These are phyloP conservation scores for Bombus waltoni DNA, from an alignment of 1,140 invertebrate species.

Conservation along the genomic window DNA sequence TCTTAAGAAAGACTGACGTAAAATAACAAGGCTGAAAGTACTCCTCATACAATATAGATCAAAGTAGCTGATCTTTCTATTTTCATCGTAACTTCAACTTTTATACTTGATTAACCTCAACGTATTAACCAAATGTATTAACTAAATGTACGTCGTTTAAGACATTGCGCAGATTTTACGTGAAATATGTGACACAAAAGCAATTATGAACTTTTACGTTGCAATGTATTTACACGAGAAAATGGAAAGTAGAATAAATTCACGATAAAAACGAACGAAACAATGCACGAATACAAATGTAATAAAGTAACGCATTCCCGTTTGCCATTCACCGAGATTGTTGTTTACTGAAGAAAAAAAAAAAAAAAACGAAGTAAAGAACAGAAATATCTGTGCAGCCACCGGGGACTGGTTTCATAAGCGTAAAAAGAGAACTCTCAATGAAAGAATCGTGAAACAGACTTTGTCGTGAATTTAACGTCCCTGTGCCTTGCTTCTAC, in stretches of 20 bases:
- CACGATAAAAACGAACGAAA: background rate
- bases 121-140: background rate
- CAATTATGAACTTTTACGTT: background rate
- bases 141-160: background rate
- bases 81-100: background rate
- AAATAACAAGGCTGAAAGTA: background rate
- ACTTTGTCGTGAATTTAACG: conserved; percentile 3
- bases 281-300: background rate
- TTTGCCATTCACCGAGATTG: background rate
- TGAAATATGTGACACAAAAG: background rate
- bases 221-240: background rate
- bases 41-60: background rate
- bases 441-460: background rate
- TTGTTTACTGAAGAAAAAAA: background rate
- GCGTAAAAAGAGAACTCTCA: background rate
- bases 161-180: background rate
- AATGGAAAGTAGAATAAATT: background rate
- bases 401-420: background rate
- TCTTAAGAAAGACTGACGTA: background rate
- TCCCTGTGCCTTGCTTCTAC: background rate
- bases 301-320: conserved; percentile 5
- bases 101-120: background rate
- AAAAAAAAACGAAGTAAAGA: background rate
- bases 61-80: background rate
- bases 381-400: background rate